phyloP scores from a whole-genome alignment of 2,113 vertebrate genomes.

The Ranitomeya imitator region DNA sequence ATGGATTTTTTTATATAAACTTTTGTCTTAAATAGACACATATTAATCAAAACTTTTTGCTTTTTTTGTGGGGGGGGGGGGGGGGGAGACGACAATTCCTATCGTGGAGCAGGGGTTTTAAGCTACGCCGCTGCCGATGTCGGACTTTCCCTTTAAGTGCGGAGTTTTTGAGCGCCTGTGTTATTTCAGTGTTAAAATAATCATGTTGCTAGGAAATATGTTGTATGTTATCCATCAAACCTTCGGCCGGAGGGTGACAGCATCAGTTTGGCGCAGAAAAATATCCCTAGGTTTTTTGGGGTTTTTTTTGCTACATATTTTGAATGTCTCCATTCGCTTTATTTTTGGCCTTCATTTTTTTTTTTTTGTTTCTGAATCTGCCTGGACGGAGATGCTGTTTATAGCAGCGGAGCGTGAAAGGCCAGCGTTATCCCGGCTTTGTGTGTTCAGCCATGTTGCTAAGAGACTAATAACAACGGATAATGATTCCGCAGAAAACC shows the following conservation, averaged over 20 bases:
- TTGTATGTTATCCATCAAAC: slow-evolving; percentile 14
- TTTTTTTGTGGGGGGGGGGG: background rate
- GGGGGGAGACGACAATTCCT: background rate
- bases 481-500: slow-evolving; percentile 33
- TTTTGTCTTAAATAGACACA: no score
- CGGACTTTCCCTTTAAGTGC: background rate
- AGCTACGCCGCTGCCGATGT: background rate
- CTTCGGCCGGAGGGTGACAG: background rate
- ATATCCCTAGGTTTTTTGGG: background rate
- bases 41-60: background rate
- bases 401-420: slow-evolving; percentile 40
- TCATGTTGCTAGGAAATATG: slow-evolving; percentile 11
- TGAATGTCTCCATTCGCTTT: slow-evolving; percentile 17
- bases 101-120: background rate
- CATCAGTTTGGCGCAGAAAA: slow-evolving; percentile 10
- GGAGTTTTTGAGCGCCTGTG: background rate
- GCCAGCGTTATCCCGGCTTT: slow-evolving; percentile 12
- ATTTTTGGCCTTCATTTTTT: slow-evolving; percentile 18
- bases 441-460: slow-evolving; percentile 40
- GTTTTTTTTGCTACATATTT: background rate
- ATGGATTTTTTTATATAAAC: background rate
- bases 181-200: background rate
- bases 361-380: background rate
- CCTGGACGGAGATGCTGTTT: slow-evolving; percentile 21
- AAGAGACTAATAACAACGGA: slow-evolving; percentile 36